Evolutionary conservation across 2,888 invertebrate genomes (phyloP).

Genomic region (Aradus depressus): DNA sequence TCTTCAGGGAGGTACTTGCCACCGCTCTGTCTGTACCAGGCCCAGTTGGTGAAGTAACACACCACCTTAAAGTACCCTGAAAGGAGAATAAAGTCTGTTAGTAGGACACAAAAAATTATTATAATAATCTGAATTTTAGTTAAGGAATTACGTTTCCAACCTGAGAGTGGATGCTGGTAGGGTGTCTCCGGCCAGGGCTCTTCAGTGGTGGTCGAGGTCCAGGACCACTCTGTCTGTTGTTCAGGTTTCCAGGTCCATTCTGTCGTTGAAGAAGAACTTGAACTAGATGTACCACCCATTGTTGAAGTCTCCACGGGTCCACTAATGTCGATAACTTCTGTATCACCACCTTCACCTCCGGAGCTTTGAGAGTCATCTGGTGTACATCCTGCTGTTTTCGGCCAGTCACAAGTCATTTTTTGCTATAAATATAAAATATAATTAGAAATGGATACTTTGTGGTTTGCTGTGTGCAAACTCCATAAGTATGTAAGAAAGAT

Average conservation of each 20-base stretch:
- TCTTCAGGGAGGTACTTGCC: constrained; percentile 78
- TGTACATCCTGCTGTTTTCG: constrained; percentile 24
- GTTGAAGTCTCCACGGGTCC: neutral
- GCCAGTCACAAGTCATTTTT: constrained; percentile 32
- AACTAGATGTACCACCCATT: constrained; percentile 22
- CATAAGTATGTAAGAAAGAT: neutral
- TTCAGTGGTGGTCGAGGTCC: constrained; percentile 31
- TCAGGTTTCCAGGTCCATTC: constrained; percentile 29
- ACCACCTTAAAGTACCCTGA: constrained; percentile 67
- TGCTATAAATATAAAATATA: constrained; percentile 19
- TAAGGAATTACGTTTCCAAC: constrained; percentile 23
- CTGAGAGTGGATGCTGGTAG: constrained; percentile 29
- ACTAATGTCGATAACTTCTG: neutral
- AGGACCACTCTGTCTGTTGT: constrained; percentile 29
- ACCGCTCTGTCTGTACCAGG: constrained; percentile 73
- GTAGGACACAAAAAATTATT: too few relatives aligned
- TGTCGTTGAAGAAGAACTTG: constrained; percentile 25
- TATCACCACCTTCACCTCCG: constrained; percentile 7
- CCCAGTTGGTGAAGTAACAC: constrained; percentile 90
- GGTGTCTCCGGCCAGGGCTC: constrained; percentile 35
- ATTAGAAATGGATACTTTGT: neutral
- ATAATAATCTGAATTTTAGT: neutral
- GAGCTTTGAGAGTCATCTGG: neutral
- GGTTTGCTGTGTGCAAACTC: too few relatives aligned
- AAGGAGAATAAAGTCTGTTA: too few relatives aligned